Evolutionary conservation across 2,797 vertebrate species (phyloP), one percentile per base, ranked within the genome.

Genomic region (Hypotaenidia philippensis): DNA sequence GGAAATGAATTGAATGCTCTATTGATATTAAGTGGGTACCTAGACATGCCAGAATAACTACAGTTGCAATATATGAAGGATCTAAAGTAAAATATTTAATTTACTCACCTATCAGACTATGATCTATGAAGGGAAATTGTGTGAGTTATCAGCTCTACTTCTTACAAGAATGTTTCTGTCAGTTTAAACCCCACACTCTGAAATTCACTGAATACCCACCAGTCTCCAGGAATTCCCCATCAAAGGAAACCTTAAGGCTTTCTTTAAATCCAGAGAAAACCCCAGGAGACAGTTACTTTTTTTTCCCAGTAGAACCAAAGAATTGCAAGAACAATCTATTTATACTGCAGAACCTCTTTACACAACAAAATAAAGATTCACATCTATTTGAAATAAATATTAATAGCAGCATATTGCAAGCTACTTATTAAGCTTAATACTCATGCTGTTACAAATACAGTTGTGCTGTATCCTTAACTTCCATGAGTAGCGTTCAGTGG

Each of bases 201-300:
- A 87, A 87, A 89, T 74, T 82, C 64, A 20, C 22, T 70, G 56
- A 78, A 82, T 23, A 64, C 9, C 64, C 89, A 21, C 11, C 40
- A 45, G 17, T 50, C 68, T 89, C 36, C 50, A 76, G 60, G 82
- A 93, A 83, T 50, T 16, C 7, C 10, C 9, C 32, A 90, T 93
- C 74, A 89, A 96, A 95, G 75, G 52, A 90, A 80, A 90, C 41
- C 40, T 68, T 32, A 45, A n/a, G 44, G 44, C 22, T 94, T 89
- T 70, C 52, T 80, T 89, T 82, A 59, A 82, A 89, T 41, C 36
- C 17, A 59, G 56, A 64, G 38, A 84, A 87, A 95, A 27, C 23
- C 32, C 31, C 29, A 41, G 68, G 75, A 93, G 40, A 64, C 20
- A 21, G 27, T 8, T 84, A 27, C 26, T 26, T 74, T 76, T 87